Evolutionary conservation across 2,888 invertebrate species (phyloP).

Genomic region (Melikaiella ostensackeni): DNA sequence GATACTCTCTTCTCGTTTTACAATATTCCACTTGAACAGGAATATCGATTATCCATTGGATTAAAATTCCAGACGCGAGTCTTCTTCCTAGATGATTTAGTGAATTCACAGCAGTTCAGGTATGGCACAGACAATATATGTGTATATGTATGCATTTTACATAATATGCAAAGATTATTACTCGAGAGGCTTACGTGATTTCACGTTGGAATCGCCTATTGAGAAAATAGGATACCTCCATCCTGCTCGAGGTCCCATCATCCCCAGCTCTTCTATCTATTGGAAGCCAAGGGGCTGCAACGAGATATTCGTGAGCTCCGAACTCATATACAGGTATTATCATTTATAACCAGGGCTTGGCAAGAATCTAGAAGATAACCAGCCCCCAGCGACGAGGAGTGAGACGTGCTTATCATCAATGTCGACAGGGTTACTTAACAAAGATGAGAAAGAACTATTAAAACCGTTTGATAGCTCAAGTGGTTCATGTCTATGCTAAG

Average conservation of each 20-base stretch:
- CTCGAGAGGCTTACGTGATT: conserved; percentile 46
- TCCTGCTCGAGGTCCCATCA: conserved; percentile 8
- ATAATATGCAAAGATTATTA: conserved; percentile 41
- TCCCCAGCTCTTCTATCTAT: conserved; percentile 25
- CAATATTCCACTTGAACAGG: neutral
- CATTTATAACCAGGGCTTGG: conserved; percentile 70
- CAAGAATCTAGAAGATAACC: conserved; percentile 66
- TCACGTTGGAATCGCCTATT: conserved; percentile 44
- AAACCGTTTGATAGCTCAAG: too few relatives aligned
- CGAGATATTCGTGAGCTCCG: conserved; percentile 46
- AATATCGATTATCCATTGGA: conserved; percentile 21
- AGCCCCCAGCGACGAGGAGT: conserved; percentile 47
- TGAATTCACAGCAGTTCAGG: neutral
- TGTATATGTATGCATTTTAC: conserved; percentile 35
- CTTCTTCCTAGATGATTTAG: conserved; percentile 27
- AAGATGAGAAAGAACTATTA: too few relatives aligned
- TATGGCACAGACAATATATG: conserved; percentile 3
- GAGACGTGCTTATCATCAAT: conserved; percentile 42
- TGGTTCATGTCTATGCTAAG: too few relatives aligned
- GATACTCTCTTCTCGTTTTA: neutral
- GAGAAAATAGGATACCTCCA: conserved; percentile 30
- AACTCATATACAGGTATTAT: conserved; percentile 66
- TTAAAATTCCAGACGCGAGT: conserved; percentile 13
- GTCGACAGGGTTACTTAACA: too few relatives aligned
- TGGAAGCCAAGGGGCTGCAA: conserved; percentile 27